phyloP scores from a whole-genome alignment of 2,888 invertebrate species.

The Netelia fuscicornis region DNA sequence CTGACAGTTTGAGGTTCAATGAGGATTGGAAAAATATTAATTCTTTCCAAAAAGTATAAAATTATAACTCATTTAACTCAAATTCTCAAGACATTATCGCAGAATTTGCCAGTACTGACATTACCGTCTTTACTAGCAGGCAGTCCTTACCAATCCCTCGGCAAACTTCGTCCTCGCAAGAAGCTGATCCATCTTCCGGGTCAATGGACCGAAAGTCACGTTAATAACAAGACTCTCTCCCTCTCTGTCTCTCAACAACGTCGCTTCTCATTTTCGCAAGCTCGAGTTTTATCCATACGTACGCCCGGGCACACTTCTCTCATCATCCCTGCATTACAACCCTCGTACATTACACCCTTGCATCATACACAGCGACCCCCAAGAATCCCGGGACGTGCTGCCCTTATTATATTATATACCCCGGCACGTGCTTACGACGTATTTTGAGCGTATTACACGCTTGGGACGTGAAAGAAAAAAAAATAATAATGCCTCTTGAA shows the following conservation, averaged over 20 bases:
- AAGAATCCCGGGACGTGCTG: background rate
- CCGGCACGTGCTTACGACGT: conserved; percentile 45
- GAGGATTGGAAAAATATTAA: too few species aligned
- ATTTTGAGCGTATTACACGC: conserved; percentile 26
- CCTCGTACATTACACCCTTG: background rate
- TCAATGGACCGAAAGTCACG: conserved; percentile 67
- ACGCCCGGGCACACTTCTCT: background rate
- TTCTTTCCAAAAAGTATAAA: too few species aligned
- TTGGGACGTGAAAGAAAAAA: background rate
- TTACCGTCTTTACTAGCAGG: conserved; percentile 18
- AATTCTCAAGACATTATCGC: too few species aligned
- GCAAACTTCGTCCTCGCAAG: conserved; percentile 59
- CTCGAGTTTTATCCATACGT: conserved; percentile 44
- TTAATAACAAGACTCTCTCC: conserved; percentile 64
- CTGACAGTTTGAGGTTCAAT: too few species aligned
- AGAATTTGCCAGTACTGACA: conserved; percentile 4
- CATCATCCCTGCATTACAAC: background rate
- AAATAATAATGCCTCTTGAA: conserved; percentile 14
- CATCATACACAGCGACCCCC: conserved; percentile 2
- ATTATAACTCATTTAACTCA: too few species aligned
- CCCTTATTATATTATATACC: conserved; percentile 45
- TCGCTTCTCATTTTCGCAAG: conserved; percentile 18
- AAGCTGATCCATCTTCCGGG: conserved; percentile 69
- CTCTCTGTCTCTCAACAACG: conserved; percentile 21
- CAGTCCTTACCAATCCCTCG: conserved; percentile 31